A percentile compares a stretch with the other conserved stretches of the same genome.
Evolutionary conservation across 2,888 invertebrate genomes (phyloP).

Genomic region (Calameuta pallipes): DNA sequence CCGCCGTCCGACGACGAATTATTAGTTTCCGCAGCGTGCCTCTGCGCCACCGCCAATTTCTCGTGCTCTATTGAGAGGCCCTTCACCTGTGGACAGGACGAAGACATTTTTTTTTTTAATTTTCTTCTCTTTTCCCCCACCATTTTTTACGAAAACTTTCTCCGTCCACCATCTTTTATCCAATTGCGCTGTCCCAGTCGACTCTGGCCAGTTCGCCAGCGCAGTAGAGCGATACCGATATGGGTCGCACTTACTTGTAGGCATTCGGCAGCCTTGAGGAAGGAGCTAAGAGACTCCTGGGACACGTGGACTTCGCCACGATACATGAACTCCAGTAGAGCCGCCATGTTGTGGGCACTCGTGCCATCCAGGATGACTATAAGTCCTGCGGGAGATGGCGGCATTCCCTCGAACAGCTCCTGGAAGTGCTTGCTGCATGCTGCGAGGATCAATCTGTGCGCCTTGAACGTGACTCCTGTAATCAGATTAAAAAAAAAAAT

Average conservation of each 20-base stretch:
- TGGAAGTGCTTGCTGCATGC: constrained; percentile 95
- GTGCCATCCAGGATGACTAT: constrained; percentile 92
- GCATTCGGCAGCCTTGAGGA: constrained; percentile 91
- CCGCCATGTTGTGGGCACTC: constrained; percentile 90
- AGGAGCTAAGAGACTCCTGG: constrained; percentile 90
- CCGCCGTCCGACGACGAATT: constrained; percentile 55
- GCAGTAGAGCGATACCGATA: not conserved
- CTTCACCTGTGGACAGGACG: constrained; percentile 71
- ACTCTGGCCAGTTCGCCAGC: no score
- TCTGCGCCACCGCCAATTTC: constrained; percentile 73
- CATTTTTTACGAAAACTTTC: not conserved
- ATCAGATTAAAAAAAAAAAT: constrained; percentile 35
- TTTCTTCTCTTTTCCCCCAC: not conserved
- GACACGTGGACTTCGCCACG: constrained; percentile 94
- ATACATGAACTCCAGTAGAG: constrained; percentile 93
- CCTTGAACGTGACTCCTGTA: constrained; percentile 89
- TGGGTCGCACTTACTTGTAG: constrained; percentile 74
- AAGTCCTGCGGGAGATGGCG: constrained; percentile 81
- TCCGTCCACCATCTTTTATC: not conserved
- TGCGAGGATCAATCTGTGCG: constrained; percentile 90
- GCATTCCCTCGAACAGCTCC: constrained; percentile 89
- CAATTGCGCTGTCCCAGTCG: not conserved
- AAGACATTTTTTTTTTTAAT: not conserved
- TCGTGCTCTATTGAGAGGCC: constrained; percentile 83
- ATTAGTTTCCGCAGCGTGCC: constrained; percentile 64